phyloP scores from a whole-genome alignment of 2,113 vertebrate species.

The Oryzias celebensis region DNA sequence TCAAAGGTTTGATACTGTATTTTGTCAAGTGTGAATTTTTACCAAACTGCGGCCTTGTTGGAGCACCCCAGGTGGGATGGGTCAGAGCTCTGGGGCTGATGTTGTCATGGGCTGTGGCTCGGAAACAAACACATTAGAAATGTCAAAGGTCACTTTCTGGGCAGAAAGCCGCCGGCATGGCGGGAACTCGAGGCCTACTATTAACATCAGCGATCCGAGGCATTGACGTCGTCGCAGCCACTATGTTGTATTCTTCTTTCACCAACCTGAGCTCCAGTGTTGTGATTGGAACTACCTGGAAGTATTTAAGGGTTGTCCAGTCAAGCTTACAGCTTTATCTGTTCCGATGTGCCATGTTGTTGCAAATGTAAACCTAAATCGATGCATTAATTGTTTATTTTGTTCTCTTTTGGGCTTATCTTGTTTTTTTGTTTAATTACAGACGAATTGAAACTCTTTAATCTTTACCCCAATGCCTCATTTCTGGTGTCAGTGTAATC shows the following conservation, averaged over 20 bases:
- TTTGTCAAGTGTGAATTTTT: conserved; percentile 55
- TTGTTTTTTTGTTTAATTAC: conserved; percentile 32
- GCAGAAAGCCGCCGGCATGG: conserved; percentile 12
- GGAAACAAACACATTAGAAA: conserved; percentile 20
- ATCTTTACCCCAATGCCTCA: conserved; percentile 18
- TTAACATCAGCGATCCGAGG: conserved; percentile 18
- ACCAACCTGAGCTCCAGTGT: conserved; percentile 29
- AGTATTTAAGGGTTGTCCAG: conserved; percentile 43
- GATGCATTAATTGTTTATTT: conserved; percentile 42
- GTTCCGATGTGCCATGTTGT: conserved; percentile 59
- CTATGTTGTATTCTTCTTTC: conserved; percentile 14
- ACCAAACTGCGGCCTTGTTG: conserved; percentile 48
- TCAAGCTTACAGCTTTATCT: conserved; percentile 48
- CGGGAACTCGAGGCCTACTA: conserved; percentile 34
- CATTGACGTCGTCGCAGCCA: conserved; percentile 16
- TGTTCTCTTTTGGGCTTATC: conserved; percentile 16
- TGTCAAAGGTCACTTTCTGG: conserved; percentile 45
- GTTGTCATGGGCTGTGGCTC: conserved; percentile 23
- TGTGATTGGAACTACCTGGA: conserved; percentile 50
- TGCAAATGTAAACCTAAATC: conserved; percentile 50
- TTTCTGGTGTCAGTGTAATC: conserved; percentile 36
- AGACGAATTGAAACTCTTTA: conserved; percentile 24
- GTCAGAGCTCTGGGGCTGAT: conserved; percentile 16
- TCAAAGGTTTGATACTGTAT: conserved; percentile 67
- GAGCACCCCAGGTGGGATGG: conserved; percentile 24